A percentile compares a stretch with the other conserved stretches of the same genome.
Conservation (phyloP, 2,113 vertebrate genomes). For the Corythornis cristatus region DNA sequence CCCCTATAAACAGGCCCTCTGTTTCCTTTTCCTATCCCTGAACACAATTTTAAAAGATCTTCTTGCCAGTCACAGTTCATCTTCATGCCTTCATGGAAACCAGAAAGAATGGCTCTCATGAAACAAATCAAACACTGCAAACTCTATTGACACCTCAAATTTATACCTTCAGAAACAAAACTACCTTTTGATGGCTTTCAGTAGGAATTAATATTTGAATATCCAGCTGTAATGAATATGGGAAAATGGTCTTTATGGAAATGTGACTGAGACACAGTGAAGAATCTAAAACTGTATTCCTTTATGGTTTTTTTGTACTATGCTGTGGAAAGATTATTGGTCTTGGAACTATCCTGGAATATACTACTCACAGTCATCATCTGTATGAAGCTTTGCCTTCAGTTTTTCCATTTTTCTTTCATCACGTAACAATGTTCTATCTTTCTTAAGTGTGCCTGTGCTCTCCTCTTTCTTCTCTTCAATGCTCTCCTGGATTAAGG, state of each 20-base stretch:
- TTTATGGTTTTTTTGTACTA: background rate
- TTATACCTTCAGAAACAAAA: background rate
- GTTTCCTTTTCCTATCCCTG: background rate
- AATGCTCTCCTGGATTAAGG: slow-evolving; percentile 90
- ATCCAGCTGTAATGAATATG: background rate
- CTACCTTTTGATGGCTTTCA: background rate
- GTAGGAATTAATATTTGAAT: background rate
- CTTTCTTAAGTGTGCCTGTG: slow-evolving; percentile 92
- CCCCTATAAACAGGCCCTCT: background rate
- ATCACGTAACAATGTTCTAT: slow-evolving; percentile 89
- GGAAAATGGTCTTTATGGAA: background rate
- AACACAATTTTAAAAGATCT: background rate
- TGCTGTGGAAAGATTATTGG: background rate
- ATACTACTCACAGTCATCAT: slow-evolving; percentile 90
- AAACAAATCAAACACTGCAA: background rate
- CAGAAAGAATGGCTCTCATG: background rate
- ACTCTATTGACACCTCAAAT: background rate
- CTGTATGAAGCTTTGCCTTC: slow-evolving; percentile 98
- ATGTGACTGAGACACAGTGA: background rate
- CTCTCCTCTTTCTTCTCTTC: slow-evolving; percentile 96
- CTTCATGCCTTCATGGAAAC: background rate
- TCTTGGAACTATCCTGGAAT: background rate
- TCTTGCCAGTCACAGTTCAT: background rate
- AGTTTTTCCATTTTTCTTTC: slow-evolving; percentile 99
- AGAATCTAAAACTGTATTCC: background rate